Percentiles rank a stretch among this genome's conserved stretches.
Evolutionary conservation across 2,888 invertebrate species (phyloP).

Genomic region (Eilema sororculum): DNA sequence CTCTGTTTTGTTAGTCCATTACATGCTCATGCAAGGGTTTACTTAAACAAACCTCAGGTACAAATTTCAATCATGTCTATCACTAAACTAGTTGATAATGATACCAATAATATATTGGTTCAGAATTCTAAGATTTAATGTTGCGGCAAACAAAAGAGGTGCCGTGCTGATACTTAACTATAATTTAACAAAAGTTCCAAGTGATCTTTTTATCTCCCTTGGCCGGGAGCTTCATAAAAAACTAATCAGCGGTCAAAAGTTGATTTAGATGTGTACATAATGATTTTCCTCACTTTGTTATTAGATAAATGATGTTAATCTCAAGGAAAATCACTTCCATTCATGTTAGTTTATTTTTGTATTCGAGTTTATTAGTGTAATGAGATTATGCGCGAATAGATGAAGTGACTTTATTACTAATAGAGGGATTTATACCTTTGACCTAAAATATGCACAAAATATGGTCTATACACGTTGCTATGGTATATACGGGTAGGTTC

Average conservation of each 20-base stretch:
- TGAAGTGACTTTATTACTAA: too few relatives aligned
- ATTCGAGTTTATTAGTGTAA: constrained; percentile 18
- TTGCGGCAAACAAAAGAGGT: background rate
- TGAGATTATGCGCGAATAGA: background rate
- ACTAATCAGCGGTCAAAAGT: constrained; percentile 46
- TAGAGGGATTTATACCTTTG: too few relatives aligned
- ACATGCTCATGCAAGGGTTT: too few relatives aligned
- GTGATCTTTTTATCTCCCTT: constrained; percentile 25
- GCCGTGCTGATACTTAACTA: background rate
- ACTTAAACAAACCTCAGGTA: too few relatives aligned
- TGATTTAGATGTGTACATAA: constrained; percentile 44
- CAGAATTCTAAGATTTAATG: background rate
- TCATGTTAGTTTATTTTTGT: constrained; percentile 15
- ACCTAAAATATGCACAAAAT: too few relatives aligned
- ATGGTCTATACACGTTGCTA: too few relatives aligned
- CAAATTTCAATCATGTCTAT: too few relatives aligned
- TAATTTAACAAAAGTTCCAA: background rate
- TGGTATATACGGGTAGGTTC: too few relatives aligned
- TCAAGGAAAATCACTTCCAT: constrained; percentile 38
- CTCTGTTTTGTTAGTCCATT: too few relatives aligned
- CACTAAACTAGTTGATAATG: too few relatives aligned
- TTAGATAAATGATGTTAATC: constrained; percentile 46
- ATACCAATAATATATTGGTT: too few relatives aligned
- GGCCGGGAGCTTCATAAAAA: constrained; percentile 36
- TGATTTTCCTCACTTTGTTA: constrained; percentile 42